A percentile compares a stretch with the other conserved stretches of the same genome.
Evolutionary conservation across 2,797 vertebrate species (phyloP).

Genomic region (Rhinogobio ventralis): DNA sequence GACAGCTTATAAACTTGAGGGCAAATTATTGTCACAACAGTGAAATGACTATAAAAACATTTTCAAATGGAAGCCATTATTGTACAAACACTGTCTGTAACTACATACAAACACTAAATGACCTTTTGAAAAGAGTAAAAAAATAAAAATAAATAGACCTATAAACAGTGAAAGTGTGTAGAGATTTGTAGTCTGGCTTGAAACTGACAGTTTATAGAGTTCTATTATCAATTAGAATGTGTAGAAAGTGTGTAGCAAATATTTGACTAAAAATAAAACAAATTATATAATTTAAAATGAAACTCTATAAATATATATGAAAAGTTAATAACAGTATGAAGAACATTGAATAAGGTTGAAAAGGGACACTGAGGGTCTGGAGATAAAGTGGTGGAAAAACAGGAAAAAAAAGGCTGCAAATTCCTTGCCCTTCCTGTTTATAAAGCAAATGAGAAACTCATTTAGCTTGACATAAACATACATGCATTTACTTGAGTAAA

Average conservation of each 20-base stretch:
- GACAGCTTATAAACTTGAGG: conserved; percentile 32
- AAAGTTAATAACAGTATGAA: not conserved
- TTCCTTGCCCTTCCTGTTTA: conserved; percentile 73
- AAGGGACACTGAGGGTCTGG: not conserved
- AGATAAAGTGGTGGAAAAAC: conserved; percentile 12
- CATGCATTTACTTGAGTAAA: conserved; percentile 13
- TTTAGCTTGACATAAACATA: conserved; percentile 2
- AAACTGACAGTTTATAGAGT: not conserved
- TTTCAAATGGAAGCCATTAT: not conserved
- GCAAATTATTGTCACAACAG: conserved; percentile 13
- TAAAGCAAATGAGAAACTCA: conserved; percentile 41
- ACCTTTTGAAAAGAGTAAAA: not conserved
- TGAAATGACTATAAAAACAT: conserved; percentile 2
- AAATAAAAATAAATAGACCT: not conserved
- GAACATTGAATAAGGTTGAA: not conserved
- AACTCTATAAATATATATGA: not conserved
- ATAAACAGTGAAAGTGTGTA: no score
- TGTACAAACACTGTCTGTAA: not conserved
- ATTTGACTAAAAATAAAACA: not conserved
- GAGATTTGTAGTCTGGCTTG: not conserved
- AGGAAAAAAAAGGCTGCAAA: conserved; percentile 51
- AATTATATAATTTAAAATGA: not conserved
- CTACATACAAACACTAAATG: not conserved
- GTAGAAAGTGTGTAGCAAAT: no score
- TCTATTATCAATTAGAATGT: not conserved